Evolutionary conservation across 2,888 invertebrate species (phyloP).

Genomic region (Timema cristinae): DNA sequence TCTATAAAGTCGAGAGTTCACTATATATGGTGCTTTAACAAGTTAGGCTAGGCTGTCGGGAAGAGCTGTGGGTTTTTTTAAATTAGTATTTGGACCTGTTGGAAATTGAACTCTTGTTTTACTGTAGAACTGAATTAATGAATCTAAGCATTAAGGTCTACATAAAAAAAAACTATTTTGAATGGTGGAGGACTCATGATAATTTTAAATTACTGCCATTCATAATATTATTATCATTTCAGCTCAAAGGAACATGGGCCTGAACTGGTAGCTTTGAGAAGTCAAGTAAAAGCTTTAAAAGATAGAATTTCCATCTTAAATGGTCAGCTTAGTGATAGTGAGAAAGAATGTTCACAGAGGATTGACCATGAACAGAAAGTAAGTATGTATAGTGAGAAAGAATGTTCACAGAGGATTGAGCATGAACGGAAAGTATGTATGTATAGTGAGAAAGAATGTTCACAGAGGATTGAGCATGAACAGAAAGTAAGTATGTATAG

Average conservation of each 20-base stretch:
- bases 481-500: constrained; percentile 51
- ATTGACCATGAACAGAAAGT: constrained; percentile 56
- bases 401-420: constrained; percentile 57
- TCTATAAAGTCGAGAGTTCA: too few relatives aligned
- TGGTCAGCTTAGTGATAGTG: constrained; percentile 59
- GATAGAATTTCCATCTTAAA: constrained; percentile 62
- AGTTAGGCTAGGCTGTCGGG: too few relatives aligned
- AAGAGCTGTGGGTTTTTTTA: too few relatives aligned
- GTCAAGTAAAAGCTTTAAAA: constrained; percentile 61
- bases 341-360: constrained; percentile 57
- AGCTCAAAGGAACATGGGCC: background rate
- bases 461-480: constrained; percentile 54
- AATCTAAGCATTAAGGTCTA: too few relatives aligned
- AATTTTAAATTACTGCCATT: too few relatives aligned
- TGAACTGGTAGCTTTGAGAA: constrained; percentile 16
- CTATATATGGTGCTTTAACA: too few relatives aligned
- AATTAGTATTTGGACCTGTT: too few relatives aligned
- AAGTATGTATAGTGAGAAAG: constrained; percentile 50
- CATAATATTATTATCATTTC: too few relatives aligned
- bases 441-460: constrained; percentile 56
- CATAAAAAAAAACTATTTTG: too few relatives aligned
- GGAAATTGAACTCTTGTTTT: too few relatives aligned
- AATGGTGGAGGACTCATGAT: too few relatives aligned
- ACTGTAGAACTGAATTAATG: too few relatives aligned
- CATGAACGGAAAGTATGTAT: constrained; percentile 51